Evolutionary conservation across 2,797 vertebrate genomes (phyloP).

Genomic region (Bothrops alternatus): DNA sequence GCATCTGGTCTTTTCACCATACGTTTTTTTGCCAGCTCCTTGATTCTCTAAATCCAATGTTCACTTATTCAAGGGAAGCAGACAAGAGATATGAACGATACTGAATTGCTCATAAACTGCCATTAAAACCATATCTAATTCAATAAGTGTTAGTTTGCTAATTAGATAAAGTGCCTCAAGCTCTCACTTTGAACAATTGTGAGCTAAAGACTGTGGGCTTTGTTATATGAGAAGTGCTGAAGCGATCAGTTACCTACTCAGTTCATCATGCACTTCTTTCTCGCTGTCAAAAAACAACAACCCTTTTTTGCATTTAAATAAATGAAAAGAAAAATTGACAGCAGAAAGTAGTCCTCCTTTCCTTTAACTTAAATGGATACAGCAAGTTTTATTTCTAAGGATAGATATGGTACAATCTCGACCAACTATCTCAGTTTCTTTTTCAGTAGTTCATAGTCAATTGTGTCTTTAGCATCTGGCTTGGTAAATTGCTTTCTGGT

Average conservation of each 20-base stretch:
- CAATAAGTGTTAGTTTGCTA: slow-evolving; percentile 31
- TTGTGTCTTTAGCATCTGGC: background rate
- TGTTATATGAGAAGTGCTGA: background rate
- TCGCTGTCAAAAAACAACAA: background rate
- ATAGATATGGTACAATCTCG: background rate
- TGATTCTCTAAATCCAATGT: slow-evolving; percentile 5
- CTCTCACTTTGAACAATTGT: accelerated
- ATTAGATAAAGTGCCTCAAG: background rate
- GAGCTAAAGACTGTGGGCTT: background rate
- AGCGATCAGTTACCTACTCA: slow-evolving; percentile 22
- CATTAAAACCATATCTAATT: background rate
- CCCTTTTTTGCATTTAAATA: slow-evolving; percentile 44
- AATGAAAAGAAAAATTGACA: slow-evolving; percentile 27
- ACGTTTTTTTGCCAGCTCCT: accelerated
- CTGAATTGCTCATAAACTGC: slow-evolving; percentile 6
- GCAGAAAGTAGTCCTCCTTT: slow-evolving; percentile 4
- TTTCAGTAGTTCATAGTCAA: background rate
- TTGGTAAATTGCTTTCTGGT: background rate
- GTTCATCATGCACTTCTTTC: background rate
- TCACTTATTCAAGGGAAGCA: slow-evolving; percentile 6
- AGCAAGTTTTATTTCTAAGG: slow-evolving; percentile 23
- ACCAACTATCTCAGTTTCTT: background rate
- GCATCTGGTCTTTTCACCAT: background rate
- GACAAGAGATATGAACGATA: background rate
- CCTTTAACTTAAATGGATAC: background rate